These are phyloP conservation scores for Margarornis squamiger DNA, from an alignment of 2,797 vertebrate species.

Conservation along the genomic window DNA sequence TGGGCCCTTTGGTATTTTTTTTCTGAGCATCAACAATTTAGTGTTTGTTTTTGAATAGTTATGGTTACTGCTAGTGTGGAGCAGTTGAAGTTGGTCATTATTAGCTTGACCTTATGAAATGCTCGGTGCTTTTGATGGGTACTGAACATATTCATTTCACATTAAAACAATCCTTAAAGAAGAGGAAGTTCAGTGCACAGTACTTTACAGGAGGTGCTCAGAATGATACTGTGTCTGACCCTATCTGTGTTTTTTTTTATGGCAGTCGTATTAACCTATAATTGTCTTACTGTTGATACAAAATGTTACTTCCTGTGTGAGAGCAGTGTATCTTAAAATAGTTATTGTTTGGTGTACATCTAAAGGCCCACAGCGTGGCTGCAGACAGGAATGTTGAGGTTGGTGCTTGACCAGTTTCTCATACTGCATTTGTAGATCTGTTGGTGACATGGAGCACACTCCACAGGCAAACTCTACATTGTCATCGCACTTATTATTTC, in stretches of 20 bases:
- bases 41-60: not conserved
- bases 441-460: constrained; percentile 2
- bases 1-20: constrained; percentile 37
- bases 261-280: constrained; percentile 38
- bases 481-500: not conserved
- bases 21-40: constrained; percentile 3
- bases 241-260: constrained; percentile 20
- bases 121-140: constrained; percentile 9
- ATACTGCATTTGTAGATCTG: not conserved
- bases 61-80: not conserved
- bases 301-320: constrained; percentile 48
- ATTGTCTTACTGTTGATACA: constrained; percentile 51
- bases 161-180: not conserved
- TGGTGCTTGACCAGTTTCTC: constrained; percentile 7
- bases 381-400: not conserved
- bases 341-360: constrained; percentile 38
- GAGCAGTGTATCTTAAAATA: constrained; percentile 32
- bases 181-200: not conserved
- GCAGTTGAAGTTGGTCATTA: constrained; percentile 45
- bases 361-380: not conserved
- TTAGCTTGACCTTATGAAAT: not conserved
- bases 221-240: not conserved
- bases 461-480: not conserved
- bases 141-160: not conserved
- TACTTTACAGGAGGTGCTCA: constrained; percentile 25